Base-by-base conservation (phyloP, 1,140 invertebrate genomes). In the Orchesella cincta region DNA sequence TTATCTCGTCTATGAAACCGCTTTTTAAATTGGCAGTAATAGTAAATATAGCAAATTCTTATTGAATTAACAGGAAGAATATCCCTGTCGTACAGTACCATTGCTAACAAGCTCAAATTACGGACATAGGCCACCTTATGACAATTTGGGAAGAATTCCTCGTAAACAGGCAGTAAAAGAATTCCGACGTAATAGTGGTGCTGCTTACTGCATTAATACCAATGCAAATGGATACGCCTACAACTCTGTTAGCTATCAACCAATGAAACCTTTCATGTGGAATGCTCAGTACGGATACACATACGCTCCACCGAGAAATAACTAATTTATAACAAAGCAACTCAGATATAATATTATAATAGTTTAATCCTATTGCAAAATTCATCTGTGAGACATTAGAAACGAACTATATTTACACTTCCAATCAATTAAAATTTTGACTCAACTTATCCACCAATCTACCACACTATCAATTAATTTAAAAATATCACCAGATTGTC, bases 201-300 rank as follows among this genome's bases (percentile, higher is more conserved):
- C 76, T 74, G 18, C 23, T 1, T 64, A 76, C 54, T 80, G 79
- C 57, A 73, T 80, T 20, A 72, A 82, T 62, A 74, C 77, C 3
- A 80, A 79, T 39, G 79, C 79, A 0, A 82, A 80, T 39, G 77
- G 75, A 5, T 80, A 80, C 52, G 62, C 33, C 29, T 67, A 67
- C n/a, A n/a, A 75, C 18, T 74, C 67, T 46, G 79, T 82, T 23
- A 77, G 71, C n/a, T 28, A 79, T 26, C 73, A 77, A 46, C 75
- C 81, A 18, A 75, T 78, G 18, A 74, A 64, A 52, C 36, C 77
- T 16, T 79, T 79, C 54, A 36, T 31, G 34, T 71, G 73, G 26
- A 82, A 82, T 75, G 75, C 57, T 23, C 28, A 62, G 16, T 82
- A 78, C 51, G 81, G 81, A 12, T 82, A 80, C 71, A 82, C 81